Percentiles rank a stretch among this genome's conserved stretches.
Conservation (phyloP, 2,113 vertebrate species). For the Macroglossus sobrinus region DNA sequence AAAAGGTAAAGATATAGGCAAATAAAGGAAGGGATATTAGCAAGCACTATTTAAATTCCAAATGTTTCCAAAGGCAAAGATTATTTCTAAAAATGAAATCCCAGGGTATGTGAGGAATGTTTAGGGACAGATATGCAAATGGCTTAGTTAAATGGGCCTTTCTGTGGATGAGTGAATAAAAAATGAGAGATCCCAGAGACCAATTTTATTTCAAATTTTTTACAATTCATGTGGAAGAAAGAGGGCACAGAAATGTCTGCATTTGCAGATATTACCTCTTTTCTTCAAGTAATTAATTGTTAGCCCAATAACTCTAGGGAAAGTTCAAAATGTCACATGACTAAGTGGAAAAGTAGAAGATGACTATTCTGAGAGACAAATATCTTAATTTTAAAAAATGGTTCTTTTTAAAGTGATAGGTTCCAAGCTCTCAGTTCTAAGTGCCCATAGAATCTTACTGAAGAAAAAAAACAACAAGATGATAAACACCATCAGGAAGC, state of each 20-base stretch:
- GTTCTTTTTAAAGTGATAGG: not conserved
- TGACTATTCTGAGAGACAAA: not conserved
- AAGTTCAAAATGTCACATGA: not conserved
- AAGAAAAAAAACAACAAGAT: not conserved
- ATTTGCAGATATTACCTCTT: not conserved
- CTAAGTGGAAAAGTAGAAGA: not conserved
- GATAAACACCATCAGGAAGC: not conserved
- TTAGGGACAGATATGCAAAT: slow-evolving; percentile 12
- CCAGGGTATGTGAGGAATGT: slow-evolving; percentile 10
- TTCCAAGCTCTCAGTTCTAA: not conserved
- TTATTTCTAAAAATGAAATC: slow-evolving; percentile 39
- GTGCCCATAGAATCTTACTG: not conserved
- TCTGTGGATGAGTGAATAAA: not conserved
- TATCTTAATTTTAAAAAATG: not conserved
- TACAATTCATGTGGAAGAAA: not conserved
- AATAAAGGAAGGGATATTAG: not conserved
- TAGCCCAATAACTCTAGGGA: not conserved
- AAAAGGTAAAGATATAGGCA: not conserved
- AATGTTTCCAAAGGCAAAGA: not conserved
- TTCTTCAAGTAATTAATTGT: not conserved
- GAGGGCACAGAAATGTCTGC: not conserved
- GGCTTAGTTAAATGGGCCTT: not conserved
- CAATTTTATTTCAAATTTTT: slow-evolving; percentile 39
- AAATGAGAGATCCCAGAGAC: not conserved
- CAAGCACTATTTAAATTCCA: slow-evolving; percentile 29